phyloP scores from a whole-genome alignment of 1,140 invertebrate genomes.

The Telenomus remus region DNA sequence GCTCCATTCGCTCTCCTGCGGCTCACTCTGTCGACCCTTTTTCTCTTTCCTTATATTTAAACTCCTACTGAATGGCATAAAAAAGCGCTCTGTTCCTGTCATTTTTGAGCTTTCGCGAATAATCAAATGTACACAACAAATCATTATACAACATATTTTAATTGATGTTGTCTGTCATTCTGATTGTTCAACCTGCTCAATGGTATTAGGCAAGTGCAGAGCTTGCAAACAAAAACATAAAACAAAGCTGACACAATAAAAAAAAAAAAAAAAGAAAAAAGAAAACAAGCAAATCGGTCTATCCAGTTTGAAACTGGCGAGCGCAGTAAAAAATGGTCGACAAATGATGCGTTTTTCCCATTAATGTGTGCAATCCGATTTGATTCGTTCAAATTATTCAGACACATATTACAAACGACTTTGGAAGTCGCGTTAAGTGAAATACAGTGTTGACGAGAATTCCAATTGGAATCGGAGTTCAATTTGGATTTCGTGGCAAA shows the following conservation, averaged over 20 bases:
- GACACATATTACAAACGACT: slow-evolving; percentile 46
- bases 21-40: slow-evolving; percentile 24
- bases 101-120: slow-evolving; percentile 32
- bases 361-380: slow-evolving; percentile 42
- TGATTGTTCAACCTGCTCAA: too few relatives aligned
- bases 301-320: background rate
- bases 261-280: background rate
- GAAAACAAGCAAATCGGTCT: background rate
- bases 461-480: slow-evolving; percentile 38
- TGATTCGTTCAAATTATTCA: slow-evolving; percentile 47
- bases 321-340: slow-evolving; percentile 3
- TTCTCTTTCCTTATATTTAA: slow-evolving; percentile 23
- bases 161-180: too few relatives aligned
- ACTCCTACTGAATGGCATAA: slow-evolving; percentile 1
- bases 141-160: slow-evolving; percentile 21
- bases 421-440: slow-evolving; percentile 46
- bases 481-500: slow-evolving; percentile 34
- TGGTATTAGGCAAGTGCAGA: too few relatives aligned
- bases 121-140: slow-evolving; percentile 37
- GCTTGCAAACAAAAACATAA: background rate
- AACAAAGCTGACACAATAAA: background rate
- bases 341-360: slow-evolving; percentile 38
- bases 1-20: slow-evolving; percentile 45
- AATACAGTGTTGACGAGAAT: slow-evolving; percentile 46
- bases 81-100: slow-evolving; percentile 31